Base-by-base conservation (phyloP, 1,140 invertebrate species). In the Yoshiicerus persimilis region DNA sequence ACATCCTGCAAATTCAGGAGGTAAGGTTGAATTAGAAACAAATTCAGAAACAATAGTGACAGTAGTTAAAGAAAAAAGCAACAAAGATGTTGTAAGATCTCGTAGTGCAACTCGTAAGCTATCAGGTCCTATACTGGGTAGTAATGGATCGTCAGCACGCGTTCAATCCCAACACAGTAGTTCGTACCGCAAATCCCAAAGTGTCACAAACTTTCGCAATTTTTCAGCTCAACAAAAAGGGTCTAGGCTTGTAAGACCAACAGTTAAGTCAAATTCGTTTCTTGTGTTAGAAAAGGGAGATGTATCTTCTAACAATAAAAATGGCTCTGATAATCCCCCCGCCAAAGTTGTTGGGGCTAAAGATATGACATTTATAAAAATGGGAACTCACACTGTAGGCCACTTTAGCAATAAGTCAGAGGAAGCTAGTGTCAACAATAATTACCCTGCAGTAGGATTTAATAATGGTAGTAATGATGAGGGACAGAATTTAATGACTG, bases 131-230 rank as follows among this genome's bases (percentile, higher is more conserved):
- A 23, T 70, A 32, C n/a, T 80, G 32, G 32, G 75, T 80, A 80
- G 75, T 23, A 80, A 80, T 80, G 75, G 75, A 9, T 80, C 75
- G 8, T 80, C 75, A 38, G 34, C 75, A 80, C 75, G 75, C 30
- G 75, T 32, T 34, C 75, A 80, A 80, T 80, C 75, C 75, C 30
- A 80, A 34, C 75, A 80, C 75, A 80, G 75, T 38, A 36, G 75
- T 80, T 80, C 75, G 20, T 80, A 80, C 34, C 75, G 75, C 34
- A 88, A 84, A 38, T 88, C 87, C 20, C 80, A 88, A 84, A 88
- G 87, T 66, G 87, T 88, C 23, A 84, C 87, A 27, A 88, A 88
- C n/a, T 88, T 88, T 32, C 87, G 83, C 20, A 84, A 84, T 70
- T 83, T 88, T 10, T 66, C 87, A 20, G 80, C 87, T 84, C 41